These are phyloP conservation scores for Varroa destructor DNA, from an alignment of 1,140 invertebrate species.

Conservation along the genomic window DNA sequence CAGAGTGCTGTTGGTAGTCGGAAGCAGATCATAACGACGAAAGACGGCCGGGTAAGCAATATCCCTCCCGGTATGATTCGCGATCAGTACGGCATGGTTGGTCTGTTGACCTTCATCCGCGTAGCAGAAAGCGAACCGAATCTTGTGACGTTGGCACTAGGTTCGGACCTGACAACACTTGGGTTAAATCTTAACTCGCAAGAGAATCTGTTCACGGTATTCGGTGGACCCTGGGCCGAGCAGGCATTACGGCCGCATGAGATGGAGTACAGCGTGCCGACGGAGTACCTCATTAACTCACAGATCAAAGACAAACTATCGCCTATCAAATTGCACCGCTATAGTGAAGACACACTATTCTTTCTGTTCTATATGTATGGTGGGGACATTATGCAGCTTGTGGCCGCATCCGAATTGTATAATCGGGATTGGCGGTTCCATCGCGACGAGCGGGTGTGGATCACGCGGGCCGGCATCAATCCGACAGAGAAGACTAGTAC, in stretches of 20 bases:
- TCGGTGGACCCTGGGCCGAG: constrained; percentile 95
- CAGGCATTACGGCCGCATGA: constrained; percentile 93
- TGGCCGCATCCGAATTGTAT: constrained; percentile 91
- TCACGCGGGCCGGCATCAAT: constrained; percentile 84
- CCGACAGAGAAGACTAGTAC: constrained; percentile 82
- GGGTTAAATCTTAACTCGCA: constrained; percentile 94
- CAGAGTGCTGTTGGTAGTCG: background rate
- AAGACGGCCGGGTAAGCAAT: constrained; percentile 60
- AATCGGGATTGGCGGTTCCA: constrained; percentile 97
- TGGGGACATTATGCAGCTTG: constrained; percentile 90
- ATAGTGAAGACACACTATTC: constrained; percentile 97
- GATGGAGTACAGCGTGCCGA: constrained; percentile 94
- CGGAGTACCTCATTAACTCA: constrained; percentile 90
- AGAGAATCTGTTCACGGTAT: constrained; percentile 89
- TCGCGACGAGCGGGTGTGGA: constrained; percentile 97
- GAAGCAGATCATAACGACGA: constrained; percentile 23
- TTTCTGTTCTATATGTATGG: constrained; percentile 99
- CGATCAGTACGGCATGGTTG: constrained; percentile 98
- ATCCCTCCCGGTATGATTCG: constrained; percentile 96
- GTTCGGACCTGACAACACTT: constrained; percentile 89
- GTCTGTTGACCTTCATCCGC: constrained; percentile 88
- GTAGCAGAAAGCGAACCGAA: constrained; percentile 92
- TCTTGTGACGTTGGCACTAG: constrained; percentile 81
- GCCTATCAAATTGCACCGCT: constrained; percentile 82
- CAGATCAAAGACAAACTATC: constrained; percentile 59